Conservation (phyloP, 2,888 invertebrate species). For the Hermaeophaga mercurialis region DNA sequence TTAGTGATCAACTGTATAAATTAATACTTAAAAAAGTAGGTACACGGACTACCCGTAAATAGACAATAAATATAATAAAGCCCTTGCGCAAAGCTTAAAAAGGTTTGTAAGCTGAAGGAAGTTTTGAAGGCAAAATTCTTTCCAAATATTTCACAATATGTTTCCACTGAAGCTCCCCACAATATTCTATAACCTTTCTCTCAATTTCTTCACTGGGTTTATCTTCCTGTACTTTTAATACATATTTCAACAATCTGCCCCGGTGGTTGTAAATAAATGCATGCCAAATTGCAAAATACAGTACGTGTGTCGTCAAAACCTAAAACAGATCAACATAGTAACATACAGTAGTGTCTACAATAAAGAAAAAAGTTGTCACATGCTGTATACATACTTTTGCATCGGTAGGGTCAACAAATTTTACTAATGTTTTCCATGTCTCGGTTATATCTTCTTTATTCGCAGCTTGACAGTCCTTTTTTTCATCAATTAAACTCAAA, state of each 20-base stretch:
- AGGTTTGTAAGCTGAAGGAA: slow-evolving; percentile 70
- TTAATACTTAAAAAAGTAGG: slow-evolving; percentile 8
- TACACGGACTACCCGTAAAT: slow-evolving; percentile 10
- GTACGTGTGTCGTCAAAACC: slow-evolving; percentile 56
- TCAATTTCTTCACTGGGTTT: slow-evolving; percentile 76
- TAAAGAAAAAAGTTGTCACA: too few species aligned
- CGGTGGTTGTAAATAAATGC: slow-evolving; percentile 77
- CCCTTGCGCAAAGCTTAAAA: slow-evolving; percentile 62
- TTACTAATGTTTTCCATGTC: slow-evolving; percentile 73
- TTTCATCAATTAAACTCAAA: slow-evolving; percentile 58
- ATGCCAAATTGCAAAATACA: slow-evolving; percentile 83
- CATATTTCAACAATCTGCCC: slow-evolving; percentile 79
- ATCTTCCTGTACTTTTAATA: slow-evolving; percentile 80
- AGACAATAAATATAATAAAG: background rate
- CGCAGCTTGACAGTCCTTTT: slow-evolving; percentile 43
- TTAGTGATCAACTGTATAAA: slow-evolving; percentile 4
- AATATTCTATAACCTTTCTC: slow-evolving; percentile 68
- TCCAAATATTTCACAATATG: slow-evolving; percentile 66
- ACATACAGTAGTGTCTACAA: too few species aligned
- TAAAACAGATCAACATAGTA: too few species aligned
- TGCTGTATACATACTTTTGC: slow-evolving; percentile 68
- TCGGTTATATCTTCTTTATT: slow-evolving; percentile 65
- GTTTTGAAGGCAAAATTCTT: slow-evolving; percentile 68
- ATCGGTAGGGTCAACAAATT: slow-evolving; percentile 81
- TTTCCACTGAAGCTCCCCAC: slow-evolving; percentile 71